Evolutionary conservation across 2,888 invertebrate genomes (phyloP).

Genomic region (Clostera curtula): DNA sequence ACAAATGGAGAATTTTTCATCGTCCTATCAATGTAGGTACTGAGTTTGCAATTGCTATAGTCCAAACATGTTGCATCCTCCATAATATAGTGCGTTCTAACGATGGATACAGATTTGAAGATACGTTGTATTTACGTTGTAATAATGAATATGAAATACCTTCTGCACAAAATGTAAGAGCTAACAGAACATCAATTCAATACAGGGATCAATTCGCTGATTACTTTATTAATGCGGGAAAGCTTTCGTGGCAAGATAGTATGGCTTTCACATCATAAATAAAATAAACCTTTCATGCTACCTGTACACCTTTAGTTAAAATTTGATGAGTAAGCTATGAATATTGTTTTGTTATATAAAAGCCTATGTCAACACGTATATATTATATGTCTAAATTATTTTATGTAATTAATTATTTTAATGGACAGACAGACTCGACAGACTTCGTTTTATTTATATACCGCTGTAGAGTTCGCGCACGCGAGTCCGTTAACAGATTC

Average conservation of each 20-base stretch:
- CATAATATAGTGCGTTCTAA: conserved; percentile 1
- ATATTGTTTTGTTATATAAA: no score
- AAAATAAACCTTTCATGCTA: no score
- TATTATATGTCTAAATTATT: no score
- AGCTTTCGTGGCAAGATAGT: not conserved
- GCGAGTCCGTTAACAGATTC: no score
- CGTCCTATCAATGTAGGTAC: conserved; percentile 1
- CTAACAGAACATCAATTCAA: not conserved
- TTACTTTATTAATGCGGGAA: not conserved
- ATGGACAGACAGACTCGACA: no score
- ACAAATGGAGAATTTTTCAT: not conserved
- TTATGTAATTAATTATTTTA: no score
- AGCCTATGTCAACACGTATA: no score
- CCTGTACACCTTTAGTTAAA: no score
- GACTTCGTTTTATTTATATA: no score
- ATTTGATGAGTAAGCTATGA: no score
- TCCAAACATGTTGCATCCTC: conserved; percentile 4
- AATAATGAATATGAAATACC: conserved; percentile 1
- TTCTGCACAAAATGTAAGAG: conserved; percentile 1
- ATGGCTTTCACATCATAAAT: not conserved
- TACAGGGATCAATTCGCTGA: conserved; percentile 3
- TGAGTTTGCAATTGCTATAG: conserved; percentile 2
- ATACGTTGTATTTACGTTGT: not conserved
- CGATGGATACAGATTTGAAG: conserved; percentile 2
- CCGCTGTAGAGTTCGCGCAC: no score